Evolutionary conservation across 1,140 invertebrate species (phyloP), one percentile per base, ranked within the genome.

Genomic region (Drosophila repleta): DNA sequence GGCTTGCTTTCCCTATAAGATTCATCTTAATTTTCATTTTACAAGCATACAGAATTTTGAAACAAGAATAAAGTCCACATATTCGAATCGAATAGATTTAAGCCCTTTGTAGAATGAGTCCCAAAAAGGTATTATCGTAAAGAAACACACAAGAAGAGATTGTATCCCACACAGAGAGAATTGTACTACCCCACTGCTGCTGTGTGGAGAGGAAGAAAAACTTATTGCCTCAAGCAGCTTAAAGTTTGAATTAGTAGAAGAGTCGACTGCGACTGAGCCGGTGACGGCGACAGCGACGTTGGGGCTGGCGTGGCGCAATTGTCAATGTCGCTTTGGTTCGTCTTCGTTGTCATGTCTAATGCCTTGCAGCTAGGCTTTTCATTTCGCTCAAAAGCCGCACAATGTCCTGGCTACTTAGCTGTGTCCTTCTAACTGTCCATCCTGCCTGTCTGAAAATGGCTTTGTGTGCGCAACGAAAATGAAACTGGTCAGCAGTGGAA

Each of bases 311-410:
- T 67, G 61, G 63, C 53, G 37, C 62, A 58, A 20, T 76, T 73
- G 69, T 53, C 69, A 73, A 73, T 68, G 64, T 67, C 66, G 51
- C 48, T 61, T 76, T 69, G 45, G 81, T 52, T 48, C 57, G 63
- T 73, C 65, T 87, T 74, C 51, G 74, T 71, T 85, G 80, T 79
- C 76, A 70, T 69, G 76, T 76, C 63, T 76, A 65, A 65, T 84
- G 76, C 81, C 80, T 35, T 73, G 79, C 65, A 79, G 80, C 72
- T 68, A 72, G 46, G 53, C 76, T 84, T 85, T 79, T 84, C 80
- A 84, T 84, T 84, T 78, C 63, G 63, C 24, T 48, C n/a, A 48
- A 21, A 11, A 15, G 43, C 41, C 52, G 51, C 35, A 64, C 69
- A 81, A 70, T 77, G 74, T 70, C 37, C 56, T 48, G 49, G 82